Percentiles rank a stretch among this genome's conserved stretches.
Conservation (phyloP, 2,888 invertebrate genomes). For the Lasioglossum oenotherae region DNA sequence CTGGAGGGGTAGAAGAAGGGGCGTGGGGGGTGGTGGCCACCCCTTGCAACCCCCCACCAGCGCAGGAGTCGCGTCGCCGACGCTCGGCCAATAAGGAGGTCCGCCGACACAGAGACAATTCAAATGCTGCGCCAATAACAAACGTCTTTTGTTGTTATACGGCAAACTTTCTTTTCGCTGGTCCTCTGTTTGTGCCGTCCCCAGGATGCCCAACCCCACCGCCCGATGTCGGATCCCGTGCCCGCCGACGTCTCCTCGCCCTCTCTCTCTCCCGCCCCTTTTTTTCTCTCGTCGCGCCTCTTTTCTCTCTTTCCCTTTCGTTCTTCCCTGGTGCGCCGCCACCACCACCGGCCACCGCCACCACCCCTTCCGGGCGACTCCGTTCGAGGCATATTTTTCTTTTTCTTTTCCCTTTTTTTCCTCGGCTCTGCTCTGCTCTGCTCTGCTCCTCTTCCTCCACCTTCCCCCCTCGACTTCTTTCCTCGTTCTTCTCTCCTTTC, state of each 20-base stretch:
- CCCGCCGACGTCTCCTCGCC: constrained; percentile 44
- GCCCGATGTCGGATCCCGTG: constrained; percentile 43
- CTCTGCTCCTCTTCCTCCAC: constrained; percentile 24
- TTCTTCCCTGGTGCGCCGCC: constrained; percentile 55
- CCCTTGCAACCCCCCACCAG: constrained; percentile 77
- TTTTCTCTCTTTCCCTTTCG: constrained; percentile 49
- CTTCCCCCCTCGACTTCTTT: constrained; percentile 45
- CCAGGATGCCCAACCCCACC: constrained; percentile 69
- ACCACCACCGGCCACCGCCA: constrained; percentile 32
- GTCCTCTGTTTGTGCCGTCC: constrained; percentile 77
- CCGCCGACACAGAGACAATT: constrained; percentile 82
- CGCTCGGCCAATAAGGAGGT: constrained; percentile 82
- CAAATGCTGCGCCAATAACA: constrained; percentile 84
- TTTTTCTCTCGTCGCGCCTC: constrained; percentile 39
- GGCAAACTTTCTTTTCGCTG: constrained; percentile 81
- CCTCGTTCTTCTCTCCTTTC: constrained; percentile 64
- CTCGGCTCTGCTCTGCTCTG: constrained; percentile 24
- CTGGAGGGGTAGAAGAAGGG: constrained; percentile 55
- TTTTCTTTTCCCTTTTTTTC: constrained; percentile 58
- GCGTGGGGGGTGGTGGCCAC: constrained; percentile 68
- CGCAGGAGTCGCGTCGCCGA: constrained; percentile 78
- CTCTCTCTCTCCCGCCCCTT: constrained; percentile 28
- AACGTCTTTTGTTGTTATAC: constrained; percentile 84
- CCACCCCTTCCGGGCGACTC: constrained; percentile 51
- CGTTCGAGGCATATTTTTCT: constrained; percentile 71